Percentiles rank a stretch among this genome's conserved stretches.
Evolutionary conservation across 2,888 invertebrate genomes (phyloP).

Genomic region (Gnatocerus cornutus): DNA sequence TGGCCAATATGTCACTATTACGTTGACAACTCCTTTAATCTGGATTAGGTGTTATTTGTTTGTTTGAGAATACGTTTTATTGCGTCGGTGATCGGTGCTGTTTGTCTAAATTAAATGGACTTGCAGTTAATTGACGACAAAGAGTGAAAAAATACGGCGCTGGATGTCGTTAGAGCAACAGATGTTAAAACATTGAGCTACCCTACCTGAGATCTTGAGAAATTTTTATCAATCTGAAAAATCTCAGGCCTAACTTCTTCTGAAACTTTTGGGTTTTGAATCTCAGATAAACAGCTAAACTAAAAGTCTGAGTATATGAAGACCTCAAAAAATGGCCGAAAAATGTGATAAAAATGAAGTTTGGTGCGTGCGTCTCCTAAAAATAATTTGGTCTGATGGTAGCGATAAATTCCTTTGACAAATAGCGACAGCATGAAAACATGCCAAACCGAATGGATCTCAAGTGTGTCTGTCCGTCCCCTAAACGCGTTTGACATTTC

Average conservation of each 20-base stretch:
- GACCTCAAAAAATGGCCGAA: too few relatives aligned
- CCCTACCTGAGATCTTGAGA: too few relatives aligned
- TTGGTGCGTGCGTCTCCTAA: not conserved
- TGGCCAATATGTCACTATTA: conserved; percentile 62
- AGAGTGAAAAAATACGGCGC: conserved; percentile 11
- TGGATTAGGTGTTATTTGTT: conserved; percentile 66
- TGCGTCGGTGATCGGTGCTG: conserved; percentile 55
- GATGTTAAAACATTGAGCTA: too few relatives aligned
- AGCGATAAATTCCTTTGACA: conserved; percentile 28
- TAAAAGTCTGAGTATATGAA: too few relatives aligned
- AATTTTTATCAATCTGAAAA: too few relatives aligned
- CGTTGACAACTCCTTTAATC: conserved; percentile 64
- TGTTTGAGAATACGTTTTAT: conserved; percentile 63
- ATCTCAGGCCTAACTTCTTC: too few relatives aligned
- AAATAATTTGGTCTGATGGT: not conserved
- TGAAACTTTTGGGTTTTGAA: too few relatives aligned
- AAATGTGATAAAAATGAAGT: too few relatives aligned
- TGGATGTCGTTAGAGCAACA: not conserved
- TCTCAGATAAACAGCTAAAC: too few relatives aligned
- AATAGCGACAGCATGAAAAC: conserved; percentile 15
- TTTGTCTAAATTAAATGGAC: conserved; percentile 50
- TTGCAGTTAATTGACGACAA: conserved; percentile 7
- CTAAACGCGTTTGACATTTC: conserved; percentile 33
- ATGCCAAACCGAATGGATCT: conserved; percentile 23
- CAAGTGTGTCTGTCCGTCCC: conserved; percentile 43